A percentile compares a stretch with the other conserved stretches of the same genome.
Evolutionary conservation across 2,113 vertebrate genomes (phyloP).

Genomic region (Syngnathus floridae): DNA sequence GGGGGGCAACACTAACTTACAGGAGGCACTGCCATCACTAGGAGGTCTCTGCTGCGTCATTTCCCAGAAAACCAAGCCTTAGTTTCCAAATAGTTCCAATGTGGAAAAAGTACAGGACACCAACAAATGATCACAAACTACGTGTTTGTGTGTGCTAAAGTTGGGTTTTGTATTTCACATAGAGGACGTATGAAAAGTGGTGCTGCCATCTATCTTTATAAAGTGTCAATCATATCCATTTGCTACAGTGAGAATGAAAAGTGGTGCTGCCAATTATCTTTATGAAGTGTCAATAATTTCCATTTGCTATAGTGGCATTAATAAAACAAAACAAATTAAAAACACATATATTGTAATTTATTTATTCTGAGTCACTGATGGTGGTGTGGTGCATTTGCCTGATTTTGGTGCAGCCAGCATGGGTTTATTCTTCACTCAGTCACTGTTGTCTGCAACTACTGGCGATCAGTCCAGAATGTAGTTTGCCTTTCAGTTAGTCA

Average conservation of each 20-base stretch:
- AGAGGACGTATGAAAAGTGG: conserved; percentile 22
- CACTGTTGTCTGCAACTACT: neutral
- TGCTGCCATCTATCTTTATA: conserved; percentile 9
- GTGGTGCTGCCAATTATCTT: too few relatives aligned
- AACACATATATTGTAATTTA: too few relatives aligned
- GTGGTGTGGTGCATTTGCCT: neutral
- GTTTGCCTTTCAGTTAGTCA: neutral
- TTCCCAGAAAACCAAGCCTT: conserved; percentile 57
- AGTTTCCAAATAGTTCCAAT: conserved; percentile 60
- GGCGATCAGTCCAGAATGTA: neutral
- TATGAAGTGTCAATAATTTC: too few relatives aligned
- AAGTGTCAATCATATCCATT: too few relatives aligned
- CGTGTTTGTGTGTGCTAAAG: conserved; percentile 14
- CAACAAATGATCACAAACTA: conserved; percentile 12
- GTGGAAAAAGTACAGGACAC: conserved; percentile 58
- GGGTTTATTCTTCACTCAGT: neutral
- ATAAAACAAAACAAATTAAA: too few relatives aligned
- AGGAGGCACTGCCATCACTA: conserved; percentile 59
- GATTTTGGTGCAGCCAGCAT: neutral
- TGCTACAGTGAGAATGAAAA: too few relatives aligned
- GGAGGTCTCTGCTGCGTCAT: conserved; percentile 57
- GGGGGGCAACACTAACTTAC: conserved; percentile 37
- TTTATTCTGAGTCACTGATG: too few relatives aligned
- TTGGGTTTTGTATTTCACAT: conserved; percentile 31
- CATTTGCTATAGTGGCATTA: too few relatives aligned